phyloP scores from a whole-genome alignment of 2,113 vertebrate genomes.

The Leuciscus idus region DNA sequence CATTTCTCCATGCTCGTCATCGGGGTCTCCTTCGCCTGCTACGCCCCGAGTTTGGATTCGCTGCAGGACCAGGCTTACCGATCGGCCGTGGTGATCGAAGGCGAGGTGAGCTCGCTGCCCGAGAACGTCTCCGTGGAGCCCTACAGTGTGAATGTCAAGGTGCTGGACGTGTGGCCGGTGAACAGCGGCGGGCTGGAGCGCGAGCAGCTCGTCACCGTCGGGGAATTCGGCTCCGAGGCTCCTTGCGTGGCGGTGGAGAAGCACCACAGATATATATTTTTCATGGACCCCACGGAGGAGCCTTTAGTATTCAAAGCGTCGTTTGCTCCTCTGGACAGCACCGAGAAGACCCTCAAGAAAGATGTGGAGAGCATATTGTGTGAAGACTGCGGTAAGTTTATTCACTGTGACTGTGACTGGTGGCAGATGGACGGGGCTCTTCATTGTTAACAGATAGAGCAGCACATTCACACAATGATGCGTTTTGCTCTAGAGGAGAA shows the following conservation, averaged over 20 bases:
- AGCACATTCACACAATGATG: not conserved
- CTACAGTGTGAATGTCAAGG: conserved; percentile 89
- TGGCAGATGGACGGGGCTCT: conserved; percentile 64
- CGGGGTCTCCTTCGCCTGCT: conserved; percentile 95
- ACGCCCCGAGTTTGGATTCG: conserved; percentile 94
- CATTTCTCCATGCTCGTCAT: conserved; percentile 96
- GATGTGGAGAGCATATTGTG: conserved; percentile 93
- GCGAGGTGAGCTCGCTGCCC: conserved; percentile 90
- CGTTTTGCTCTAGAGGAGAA: conserved; percentile 37
- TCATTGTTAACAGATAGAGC: conserved; percentile 29
- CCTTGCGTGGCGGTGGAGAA: conserved; percentile 90
- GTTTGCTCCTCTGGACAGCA: conserved; percentile 89
- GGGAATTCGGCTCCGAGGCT: conserved; percentile 86
- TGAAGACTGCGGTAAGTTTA: conserved; percentile 94
- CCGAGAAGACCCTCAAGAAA: conserved; percentile 90
- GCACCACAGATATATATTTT: conserved; percentile 96
- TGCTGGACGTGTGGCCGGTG: conserved; percentile 93
- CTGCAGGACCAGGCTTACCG: conserved; percentile 95
- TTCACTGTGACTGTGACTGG: conserved; percentile 43
- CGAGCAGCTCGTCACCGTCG: conserved; percentile 96
- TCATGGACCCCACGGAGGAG: conserved; percentile 93
- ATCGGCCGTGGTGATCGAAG: conserved; percentile 94
- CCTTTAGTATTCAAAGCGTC: conserved; percentile 91
- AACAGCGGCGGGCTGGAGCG: conserved; percentile 92
- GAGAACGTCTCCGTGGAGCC: conserved; percentile 86